phyloP scores from a whole-genome alignment of 2,888 invertebrate genomes.

The Reticulitermes lucifugus region DNA sequence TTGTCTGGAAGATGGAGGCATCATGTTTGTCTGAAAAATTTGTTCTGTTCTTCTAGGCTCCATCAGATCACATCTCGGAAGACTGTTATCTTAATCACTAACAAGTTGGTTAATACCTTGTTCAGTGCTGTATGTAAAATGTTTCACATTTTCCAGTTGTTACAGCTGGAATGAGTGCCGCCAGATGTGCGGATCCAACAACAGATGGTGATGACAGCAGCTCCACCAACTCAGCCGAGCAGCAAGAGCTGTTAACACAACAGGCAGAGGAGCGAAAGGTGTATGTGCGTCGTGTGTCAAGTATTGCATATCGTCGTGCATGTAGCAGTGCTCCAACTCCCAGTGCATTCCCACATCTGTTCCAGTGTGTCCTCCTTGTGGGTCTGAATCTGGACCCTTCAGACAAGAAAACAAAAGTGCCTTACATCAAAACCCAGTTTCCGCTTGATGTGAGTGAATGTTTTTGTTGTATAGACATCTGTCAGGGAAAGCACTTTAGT shows the following conservation, averaged over 20 bases:
- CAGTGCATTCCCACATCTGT: constrained; percentile 63
- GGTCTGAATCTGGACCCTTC: constrained; percentile 72
- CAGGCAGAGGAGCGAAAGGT: constrained; percentile 74
- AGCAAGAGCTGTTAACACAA: constrained; percentile 53
- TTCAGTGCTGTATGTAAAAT: too few species aligned
- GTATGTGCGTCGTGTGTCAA: constrained; percentile 73
- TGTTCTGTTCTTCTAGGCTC: too few species aligned
- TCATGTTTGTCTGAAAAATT: too few species aligned
- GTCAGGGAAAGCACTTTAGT: too few species aligned
- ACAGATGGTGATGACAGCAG: neutral
- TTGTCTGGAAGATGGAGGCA: too few species aligned
- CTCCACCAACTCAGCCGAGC: constrained; percentile 29
- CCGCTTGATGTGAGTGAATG: constrained; percentile 71
- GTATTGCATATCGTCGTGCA: constrained; percentile 50
- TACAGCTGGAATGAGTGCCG: constrained; percentile 5
- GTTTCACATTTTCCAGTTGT: neutral
- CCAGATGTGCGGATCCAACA: neutral
- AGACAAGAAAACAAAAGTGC: constrained; percentile 65
- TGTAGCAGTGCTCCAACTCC: constrained; percentile 31
- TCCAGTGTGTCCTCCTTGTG: constrained; percentile 76
- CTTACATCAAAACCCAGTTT: constrained; percentile 78
- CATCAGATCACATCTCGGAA: too few species aligned
- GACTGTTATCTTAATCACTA: too few species aligned
- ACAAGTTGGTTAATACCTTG: too few species aligned
- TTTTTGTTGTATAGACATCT: neutral